Evolutionary conservation across 2,797 vertebrate species (phyloP), one percentile per base, ranked within the genome.

Genomic region (Manis crassicaudata): DNA sequence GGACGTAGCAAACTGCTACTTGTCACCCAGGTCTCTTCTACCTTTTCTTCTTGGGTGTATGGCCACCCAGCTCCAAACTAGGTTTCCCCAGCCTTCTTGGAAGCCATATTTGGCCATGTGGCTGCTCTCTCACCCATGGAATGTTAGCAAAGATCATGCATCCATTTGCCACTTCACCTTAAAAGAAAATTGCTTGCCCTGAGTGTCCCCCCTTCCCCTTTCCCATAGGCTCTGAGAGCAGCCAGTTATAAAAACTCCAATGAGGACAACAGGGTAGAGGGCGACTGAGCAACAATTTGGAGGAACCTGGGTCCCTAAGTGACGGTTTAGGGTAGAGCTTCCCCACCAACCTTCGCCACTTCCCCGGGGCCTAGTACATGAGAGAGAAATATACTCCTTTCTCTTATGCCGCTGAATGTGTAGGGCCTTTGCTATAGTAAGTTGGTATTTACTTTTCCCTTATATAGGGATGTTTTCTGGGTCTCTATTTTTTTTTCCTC

Each of bases 371-470:
- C 43, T 29, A 29, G 3, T 11, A 10, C 10, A 2, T 0, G 20
- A 46, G 17, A 68, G 32, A 84, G 63, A 88, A 67, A 63, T 43
- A 63, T 1, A 52, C 32, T 86, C 89, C 70, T 86, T 86, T 76
- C 43, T 46, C 16, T 73, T 58, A 84, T 32, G 12, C 8, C 29
- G 23, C 25, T 63, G 23, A 70, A 77, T 70, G 50, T 65, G 20
- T 25, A 35, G 14, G 43, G n/a, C 16, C 67, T 88, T 85, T n/a
- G 27, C 23, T 70, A 56, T n/a, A 67, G 4, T 54, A 20, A 60
- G 40, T 25, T 17, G 68, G n/a, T 58, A 73, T 81, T 96, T 90
- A 88, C 50, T 88, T 95, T 94, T 85, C 46, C 87, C 32, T 92
- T 79, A 18, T 5, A 27, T 12, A 65, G 62, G 67, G 80, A 62